Conservation (phyloP, 2,888 invertebrate genomes). For the Hermodice carunculata region DNA sequence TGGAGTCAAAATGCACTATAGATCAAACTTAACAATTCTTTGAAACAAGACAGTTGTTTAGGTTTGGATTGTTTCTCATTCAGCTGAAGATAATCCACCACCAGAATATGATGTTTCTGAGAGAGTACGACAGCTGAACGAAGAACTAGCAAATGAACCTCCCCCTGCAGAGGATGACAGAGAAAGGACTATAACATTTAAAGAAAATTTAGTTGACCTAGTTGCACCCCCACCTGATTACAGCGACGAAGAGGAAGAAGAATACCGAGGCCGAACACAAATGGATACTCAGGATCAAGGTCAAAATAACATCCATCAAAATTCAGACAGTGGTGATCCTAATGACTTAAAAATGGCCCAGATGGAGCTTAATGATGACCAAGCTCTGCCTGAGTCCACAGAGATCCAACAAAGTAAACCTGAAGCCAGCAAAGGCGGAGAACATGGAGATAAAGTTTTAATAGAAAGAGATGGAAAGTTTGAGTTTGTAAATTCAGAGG, state of each 20-base stretch:
- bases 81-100: too few relatives aligned
- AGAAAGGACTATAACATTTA: conserved; percentile 59
- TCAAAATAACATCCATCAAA: background rate
- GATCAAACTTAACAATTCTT: too few relatives aligned
- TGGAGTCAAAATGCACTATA: too few relatives aligned
- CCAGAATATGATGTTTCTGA: conserved; percentile 66
- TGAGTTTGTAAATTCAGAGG: conserved; percentile 57
- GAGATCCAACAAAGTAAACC: too few relatives aligned
- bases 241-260: conserved; percentile 46
- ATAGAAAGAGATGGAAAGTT: conserved; percentile 64
- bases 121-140: conserved; percentile 60
- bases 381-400: too few relatives aligned
- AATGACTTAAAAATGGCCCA: background rate
- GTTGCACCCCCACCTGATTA: conserved; percentile 61
- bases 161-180: conserved; percentile 51
- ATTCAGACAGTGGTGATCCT: background rate
- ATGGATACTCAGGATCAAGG: background rate
- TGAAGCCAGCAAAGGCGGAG: background rate
- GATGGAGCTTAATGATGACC: background rate
- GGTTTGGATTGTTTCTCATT: too few relatives aligned
- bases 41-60: too few relatives aligned
- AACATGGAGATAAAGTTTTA: conserved; percentile 57
- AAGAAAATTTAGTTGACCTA: conserved; percentile 60
- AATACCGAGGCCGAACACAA: background rate
- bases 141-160: conserved; percentile 62